Base-by-base conservation (phyloP, 2,113 vertebrate genomes). In the Macrotis lagotis region DNA sequence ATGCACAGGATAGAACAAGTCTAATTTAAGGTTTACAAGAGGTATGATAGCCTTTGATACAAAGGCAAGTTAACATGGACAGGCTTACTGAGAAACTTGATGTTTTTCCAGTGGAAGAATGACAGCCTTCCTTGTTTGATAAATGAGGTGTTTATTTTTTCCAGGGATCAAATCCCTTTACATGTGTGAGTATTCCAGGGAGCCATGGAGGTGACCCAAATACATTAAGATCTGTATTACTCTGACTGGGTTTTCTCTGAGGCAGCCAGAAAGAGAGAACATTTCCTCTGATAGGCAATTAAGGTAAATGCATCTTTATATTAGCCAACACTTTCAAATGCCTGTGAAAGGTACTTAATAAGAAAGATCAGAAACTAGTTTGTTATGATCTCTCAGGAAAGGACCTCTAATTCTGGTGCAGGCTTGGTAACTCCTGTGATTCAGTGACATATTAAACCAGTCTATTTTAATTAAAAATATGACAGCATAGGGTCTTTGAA, bases 241-340 rank as follows among this genome's bases (percentile, higher is more conserved):
- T 91, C 44, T 48, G 28, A 74, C 28, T 90, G 92, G 25, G 52
- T 28, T 19, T 95, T 93, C 49, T 94, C 26, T 59, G 24, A 95
- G 95, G 95, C 11, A 96, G 48, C 3, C 83, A 14, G 1, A 51
- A 1, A 91, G 50, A 88, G 26, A 47, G 83, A 91, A 8, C 6
- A 48, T 52, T 48, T 83, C 7, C 47, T 95, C 51, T n/a, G 11
- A 95, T 92, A 94, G 49, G 8, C 52, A 92, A 83, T 90, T 91
- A 93, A 89, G 37, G 93, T 48, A 95, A 95, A 95, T n/a, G 6
- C 9, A 92, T 95, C n/a, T 93, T 94, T 50, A 90, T 93, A 92
- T 50, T n/a, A 88, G 2, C 52, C 25, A 48, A 48, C 0, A 28
- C 5, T 31, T 90, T 50, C 24, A 88, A 26, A 11, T 94, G n/a